A percentile compares a stretch with the other conserved stretches of the same genome.
Evolutionary conservation across 37 sponge, comb jelly and placozoan genomes (phyloP).

Genomic region (Bolinopsis microptera): DNA sequence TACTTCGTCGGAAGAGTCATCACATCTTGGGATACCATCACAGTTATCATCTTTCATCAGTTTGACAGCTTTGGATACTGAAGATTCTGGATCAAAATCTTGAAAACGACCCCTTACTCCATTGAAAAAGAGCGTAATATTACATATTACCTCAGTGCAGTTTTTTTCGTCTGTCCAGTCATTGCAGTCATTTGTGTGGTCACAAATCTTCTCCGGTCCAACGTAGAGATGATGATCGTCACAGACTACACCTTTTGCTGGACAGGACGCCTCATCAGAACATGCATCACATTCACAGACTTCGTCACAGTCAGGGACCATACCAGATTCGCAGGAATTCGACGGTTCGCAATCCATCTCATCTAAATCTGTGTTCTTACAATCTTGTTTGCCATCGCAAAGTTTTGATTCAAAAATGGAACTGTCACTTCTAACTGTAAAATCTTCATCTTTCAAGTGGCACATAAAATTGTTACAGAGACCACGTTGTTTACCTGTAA

Average conservation of each 20-base stretch:
- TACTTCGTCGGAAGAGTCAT: neutral
- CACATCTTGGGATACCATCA: neutral
- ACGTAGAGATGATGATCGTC: neutral
- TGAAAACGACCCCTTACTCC: too few relatives aligned
- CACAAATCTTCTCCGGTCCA: neutral
- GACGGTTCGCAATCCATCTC: neutral
- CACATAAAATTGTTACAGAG: neutral
- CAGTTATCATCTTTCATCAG: neutral
- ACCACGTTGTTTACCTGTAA: neutral
- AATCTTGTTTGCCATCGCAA: neutral
- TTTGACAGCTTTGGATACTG: neutral
- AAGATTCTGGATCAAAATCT: neutral
- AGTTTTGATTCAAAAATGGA: neutral
- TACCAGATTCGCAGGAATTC: neutral
- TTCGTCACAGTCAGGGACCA: neutral
- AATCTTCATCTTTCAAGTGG: neutral
- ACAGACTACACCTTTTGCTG: neutral
- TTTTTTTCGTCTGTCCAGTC: neutral
- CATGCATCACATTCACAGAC: neutral
- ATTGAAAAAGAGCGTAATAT: neutral
- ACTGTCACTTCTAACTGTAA: neutral
- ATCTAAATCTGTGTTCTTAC: neutral
- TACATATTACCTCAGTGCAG: neutral
- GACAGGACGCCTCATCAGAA: conserved; percentile 1
- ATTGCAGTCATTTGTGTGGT: neutral